Evolutionary conservation across 1,140 invertebrate species (phyloP), one percentile per base, ranked within the genome.

Genomic region (Aphelenchoides besseyi): DNA sequence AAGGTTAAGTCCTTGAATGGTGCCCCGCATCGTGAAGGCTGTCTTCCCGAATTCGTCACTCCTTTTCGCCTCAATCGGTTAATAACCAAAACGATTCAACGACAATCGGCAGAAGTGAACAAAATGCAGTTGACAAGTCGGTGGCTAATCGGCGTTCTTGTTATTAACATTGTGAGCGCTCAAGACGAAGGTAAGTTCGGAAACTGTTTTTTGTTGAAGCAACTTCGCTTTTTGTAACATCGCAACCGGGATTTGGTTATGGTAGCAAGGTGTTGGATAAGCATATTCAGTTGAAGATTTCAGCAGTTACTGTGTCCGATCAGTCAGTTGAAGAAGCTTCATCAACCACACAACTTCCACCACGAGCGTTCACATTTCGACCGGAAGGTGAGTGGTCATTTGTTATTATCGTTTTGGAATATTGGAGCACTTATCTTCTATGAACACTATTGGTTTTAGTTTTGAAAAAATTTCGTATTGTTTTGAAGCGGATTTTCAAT

Each of bases 401-500:
- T 48, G 12, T 48, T 48, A n/a, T n/a, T n/a, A n/a, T 48, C 41
- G 41, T 48, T 48, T n/a, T n/a, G n/a, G n/a, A n/a, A n/a, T n/a
- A n/a, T n/a, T n/a, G n/a, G n/a, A n/a, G n/a, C n/a, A n/a, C n/a
- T n/a, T n/a, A n/a, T n/a, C 41, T 48, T 23, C 41, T 23, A 12
- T 48, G 41, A 12, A 48, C 41, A 12, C 23, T 48, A 23, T 48
- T 48, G 16, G 12, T 59, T 59, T 59, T 33, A 59, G 55, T 59
- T 33, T 23, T 59, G 5, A 5, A 18, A 5, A 59, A 59, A 33
- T 59, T 59, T 33, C 55, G 55, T 8, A 28, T 59, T 33, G 55
- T 59, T 28, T 59, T 59, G 55, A 59, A 59, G 55, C 55, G 55
- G 5, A 59, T 59, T 8, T 59, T 59, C 55, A 59, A 59, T 33